Evolutionary conservation across 2,888 invertebrate genomes (phyloP), one percentile per base, ranked within the genome.

Genomic region (Tuberolachnus salignus): DNA sequence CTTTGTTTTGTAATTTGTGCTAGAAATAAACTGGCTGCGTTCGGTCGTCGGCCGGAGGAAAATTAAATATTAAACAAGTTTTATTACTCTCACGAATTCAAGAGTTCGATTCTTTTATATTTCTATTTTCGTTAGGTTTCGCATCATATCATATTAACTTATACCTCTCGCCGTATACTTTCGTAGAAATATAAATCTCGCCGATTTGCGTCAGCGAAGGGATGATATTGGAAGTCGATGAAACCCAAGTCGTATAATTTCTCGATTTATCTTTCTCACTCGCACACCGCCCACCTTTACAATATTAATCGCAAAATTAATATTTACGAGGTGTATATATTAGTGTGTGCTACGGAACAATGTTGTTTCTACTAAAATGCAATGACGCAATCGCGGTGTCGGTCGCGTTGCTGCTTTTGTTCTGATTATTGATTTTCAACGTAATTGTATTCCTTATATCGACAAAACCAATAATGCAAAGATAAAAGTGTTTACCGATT

Each of bases 391-490:
- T 53, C 13, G 53, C 19, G 34, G 34, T 53, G 34, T 69, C 67
- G 67, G 67, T 69, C 67, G 53, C 53, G 67, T 42, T 34, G 51
- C n/a, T 34, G 34, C 2, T 46, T 61, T 69, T 69, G 34, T 69
- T 51, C 34, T 19, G 51, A 53, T 69, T 69, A 69, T 69, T 69
- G 69, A 53, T 69, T 69, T 69, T 69, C 34, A 34, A 69, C 53
- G 9, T 23, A 1, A 26, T 67, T 49, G 21, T 64, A 49, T 26
- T 26, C 46, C 16, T 23, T 9, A 9, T 10, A 10, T 26, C 6
- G 34, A 23, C 3, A n/a, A n/a, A n/a, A 59, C 59, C 10, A 3
- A 59, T 34, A 4, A 34, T 34, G n/a, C 23, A n/a, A 26, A 59
- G 59, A 59, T 59, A 59, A 61, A 34, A 11, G 44, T 19, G 19